Conservation (phyloP, 2,888 invertebrate genomes). For the Orthosia cruda region DNA sequence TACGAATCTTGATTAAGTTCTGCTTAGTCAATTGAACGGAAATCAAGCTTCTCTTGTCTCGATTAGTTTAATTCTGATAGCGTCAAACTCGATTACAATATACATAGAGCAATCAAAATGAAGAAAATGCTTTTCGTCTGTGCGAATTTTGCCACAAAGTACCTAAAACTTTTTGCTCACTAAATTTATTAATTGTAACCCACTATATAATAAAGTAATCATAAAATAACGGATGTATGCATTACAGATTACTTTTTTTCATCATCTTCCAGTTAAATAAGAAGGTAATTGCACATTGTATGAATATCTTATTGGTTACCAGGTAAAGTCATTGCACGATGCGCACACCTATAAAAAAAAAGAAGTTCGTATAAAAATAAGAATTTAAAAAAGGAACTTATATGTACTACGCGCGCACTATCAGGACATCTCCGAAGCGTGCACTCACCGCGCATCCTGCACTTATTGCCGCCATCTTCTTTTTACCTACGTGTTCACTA, state of each 20-base stretch:
- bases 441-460: conserved; percentile 44
- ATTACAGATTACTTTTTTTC: neutral
- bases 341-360: neutral
- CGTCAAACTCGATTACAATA: too few species aligned
- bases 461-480: conserved; percentile 55
- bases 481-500: conserved; percentile 48
- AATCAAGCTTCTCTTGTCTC: conserved; percentile 34
- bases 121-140: conserved; percentile 21
- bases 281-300: neutral
- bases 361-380: conserved; percentile 29
- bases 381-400: conserved; percentile 49
- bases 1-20: conserved; percentile 37
- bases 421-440: conserved; percentile 59
- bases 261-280: neutral
- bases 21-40: conserved; percentile 4
- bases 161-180: conserved; percentile 27
- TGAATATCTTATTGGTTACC: conserved; percentile 7
- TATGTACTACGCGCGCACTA: conserved; percentile 42
- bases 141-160: neutral
- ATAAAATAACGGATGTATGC: neutral
- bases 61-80: neutral
- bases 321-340: conserved; percentile 2
- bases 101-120: conserved; percentile 3
- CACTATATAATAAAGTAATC: neutral
- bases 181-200: conserved; percentile 12